Evolutionary conservation across 2,888 invertebrate species (phyloP).

Genomic region (Fragum sueziense): DNA sequence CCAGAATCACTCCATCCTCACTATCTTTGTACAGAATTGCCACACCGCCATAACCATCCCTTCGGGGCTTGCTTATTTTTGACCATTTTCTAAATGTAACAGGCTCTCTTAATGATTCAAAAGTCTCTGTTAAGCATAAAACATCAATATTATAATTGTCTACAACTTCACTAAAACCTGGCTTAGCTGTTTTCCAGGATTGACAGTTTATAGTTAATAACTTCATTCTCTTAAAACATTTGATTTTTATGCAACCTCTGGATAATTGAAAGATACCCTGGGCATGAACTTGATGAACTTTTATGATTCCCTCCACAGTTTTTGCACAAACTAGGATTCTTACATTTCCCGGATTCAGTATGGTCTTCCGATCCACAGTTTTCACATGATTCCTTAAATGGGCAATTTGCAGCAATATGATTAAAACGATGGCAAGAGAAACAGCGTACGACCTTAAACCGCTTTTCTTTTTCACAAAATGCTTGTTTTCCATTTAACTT

Average conservation of each 20-base stretch:
- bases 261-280: neutral
- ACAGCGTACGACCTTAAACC: neutral
- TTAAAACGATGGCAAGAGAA: neutral
- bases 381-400: neutral
- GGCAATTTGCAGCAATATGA: constrained; percentile 1
- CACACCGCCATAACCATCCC: no score
- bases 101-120: neutral
- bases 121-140: neutral
- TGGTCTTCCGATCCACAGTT: neutral
- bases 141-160: neutral
- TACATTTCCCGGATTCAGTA: neutral
- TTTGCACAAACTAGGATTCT: neutral
- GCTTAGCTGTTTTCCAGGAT: no score
- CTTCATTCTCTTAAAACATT: no score
- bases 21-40: no score
- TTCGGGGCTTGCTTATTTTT: no score
- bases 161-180: neutral
- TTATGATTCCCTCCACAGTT: constrained; percentile 1
- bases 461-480: neutral
- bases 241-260: neutral
- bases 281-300: neutral
- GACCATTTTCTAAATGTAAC: neutral
- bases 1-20: no score
- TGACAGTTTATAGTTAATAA: no score
- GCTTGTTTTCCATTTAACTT: neutral